Conservation (phyloP, 2,113 vertebrate species). For the Climacteris rufus region DNA sequence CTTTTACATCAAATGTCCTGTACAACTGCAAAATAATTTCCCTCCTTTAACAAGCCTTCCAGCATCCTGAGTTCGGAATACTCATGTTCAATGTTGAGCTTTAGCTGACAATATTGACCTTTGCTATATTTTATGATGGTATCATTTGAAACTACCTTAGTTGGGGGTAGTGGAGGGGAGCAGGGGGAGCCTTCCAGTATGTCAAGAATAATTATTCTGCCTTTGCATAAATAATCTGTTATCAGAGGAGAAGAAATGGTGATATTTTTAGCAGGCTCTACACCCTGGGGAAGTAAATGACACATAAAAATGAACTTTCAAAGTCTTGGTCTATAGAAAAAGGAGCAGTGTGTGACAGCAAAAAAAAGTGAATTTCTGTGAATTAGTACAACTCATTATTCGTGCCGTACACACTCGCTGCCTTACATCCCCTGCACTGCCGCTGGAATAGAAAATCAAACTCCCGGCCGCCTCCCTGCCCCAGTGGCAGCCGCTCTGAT, state of each 20-base stretch:
- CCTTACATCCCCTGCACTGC: slow-evolving; percentile 61
- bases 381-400: slow-evolving; percentile 75
- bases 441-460: slow-evolving; percentile 67
- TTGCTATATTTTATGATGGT: neutral
- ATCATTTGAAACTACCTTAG: slow-evolving; percentile 57
- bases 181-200: neutral
- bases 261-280: slow-evolving; percentile 72
- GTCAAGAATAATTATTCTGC: slow-evolving; percentile 70
- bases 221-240: slow-evolving; percentile 77
- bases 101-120: slow-evolving; percentile 36
- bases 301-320: slow-evolving; percentile 75
- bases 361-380: slow-evolving; percentile 62
- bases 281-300: slow-evolving; percentile 75
- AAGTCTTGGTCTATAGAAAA: slow-evolving; percentile 76
- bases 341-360: slow-evolving; percentile 60
- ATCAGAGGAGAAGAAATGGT: slow-evolving; percentile 65
- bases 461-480: slow-evolving; percentile 58
- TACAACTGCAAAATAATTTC: slow-evolving; percentile 46
- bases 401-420: slow-evolving; percentile 49
- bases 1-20: slow-evolving; percentile 29
- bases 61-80: neutral
- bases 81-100: neutral
- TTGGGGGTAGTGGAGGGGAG: neutral
- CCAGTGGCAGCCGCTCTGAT: slow-evolving; percentile 71
- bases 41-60: slow-evolving; percentile 22